phyloP scores from a whole-genome alignment of 2,888 invertebrate genomes.

The Dryobota labecula region DNA sequence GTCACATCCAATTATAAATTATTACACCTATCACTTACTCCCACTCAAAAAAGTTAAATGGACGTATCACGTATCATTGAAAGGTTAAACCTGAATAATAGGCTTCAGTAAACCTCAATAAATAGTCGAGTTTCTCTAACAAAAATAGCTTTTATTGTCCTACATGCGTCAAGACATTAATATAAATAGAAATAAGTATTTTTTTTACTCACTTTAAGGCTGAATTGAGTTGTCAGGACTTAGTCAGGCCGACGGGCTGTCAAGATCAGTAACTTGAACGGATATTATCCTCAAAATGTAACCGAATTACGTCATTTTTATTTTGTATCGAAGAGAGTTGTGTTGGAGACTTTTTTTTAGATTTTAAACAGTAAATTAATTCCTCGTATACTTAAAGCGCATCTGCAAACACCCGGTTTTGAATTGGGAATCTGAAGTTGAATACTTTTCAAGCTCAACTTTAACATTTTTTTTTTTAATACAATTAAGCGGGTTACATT shows the following conservation, averaged over 20 bases:
- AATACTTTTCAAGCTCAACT: too few relatives aligned
- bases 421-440: too few relatives aligned
- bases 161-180: slow-evolving; percentile 11
- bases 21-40: neutral
- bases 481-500: too few relatives aligned
- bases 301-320: neutral
- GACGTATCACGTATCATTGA: slow-evolving; percentile 10
- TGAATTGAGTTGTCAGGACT: slow-evolving; percentile 44
- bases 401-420: too few relatives aligned
- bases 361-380: too few relatives aligned
- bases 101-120: neutral
- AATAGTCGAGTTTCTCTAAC: neutral
- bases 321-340: too few relatives aligned
- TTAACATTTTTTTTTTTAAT: too few relatives aligned
- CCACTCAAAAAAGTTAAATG: slow-evolving; percentile 13
- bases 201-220: slow-evolving; percentile 1
- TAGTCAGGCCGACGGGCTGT: slow-evolving; percentile 42
- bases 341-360: too few relatives aligned
- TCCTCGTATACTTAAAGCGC: too few relatives aligned
- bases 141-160: neutral
- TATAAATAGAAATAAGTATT: slow-evolving; percentile 24
- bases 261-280: slow-evolving; percentile 46
- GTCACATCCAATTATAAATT: neutral
- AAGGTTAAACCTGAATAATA: slow-evolving; percentile 25
- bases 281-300: slow-evolving; percentile 35